Conservation (phyloP, 2,888 invertebrate species). For the Coleophora deauratella region DNA sequence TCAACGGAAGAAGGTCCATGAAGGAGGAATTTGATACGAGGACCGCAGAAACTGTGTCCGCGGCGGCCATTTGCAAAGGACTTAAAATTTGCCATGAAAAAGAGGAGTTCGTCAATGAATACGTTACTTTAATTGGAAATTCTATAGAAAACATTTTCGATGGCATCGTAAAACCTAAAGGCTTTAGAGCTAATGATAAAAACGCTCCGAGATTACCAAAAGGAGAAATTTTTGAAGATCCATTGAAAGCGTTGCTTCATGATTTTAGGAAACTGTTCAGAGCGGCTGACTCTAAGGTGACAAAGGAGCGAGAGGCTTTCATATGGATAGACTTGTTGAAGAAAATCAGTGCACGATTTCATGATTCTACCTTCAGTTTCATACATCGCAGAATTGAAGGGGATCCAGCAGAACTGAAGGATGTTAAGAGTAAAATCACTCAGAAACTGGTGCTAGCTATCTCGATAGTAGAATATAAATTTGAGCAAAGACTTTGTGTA, state of each 20-base stretch:
- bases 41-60: constrained; percentile 17
- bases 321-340: constrained; percentile 42
- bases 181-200: constrained; percentile 4
- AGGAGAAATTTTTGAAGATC: constrained; percentile 23
- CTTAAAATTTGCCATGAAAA: constrained; percentile 31
- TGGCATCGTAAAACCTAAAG: constrained; percentile 22
- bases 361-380: constrained; percentile 28
- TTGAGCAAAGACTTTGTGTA: constrained; percentile 33
- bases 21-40: constrained; percentile 9
- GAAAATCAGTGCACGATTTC: constrained; percentile 39
- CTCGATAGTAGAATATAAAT: constrained; percentile 34
- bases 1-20: constrained; percentile 21
- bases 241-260: constrained; percentile 26
- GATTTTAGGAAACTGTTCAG: constrained; percentile 30
- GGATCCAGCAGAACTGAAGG: constrained; percentile 15
- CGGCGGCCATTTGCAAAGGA: constrained; percentile 33
- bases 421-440: constrained; percentile 25
- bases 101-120: constrained; percentile 34
- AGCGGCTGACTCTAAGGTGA: constrained; percentile 22
- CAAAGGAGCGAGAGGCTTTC: constrained; percentile 21
- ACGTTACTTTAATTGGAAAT: constrained; percentile 31
- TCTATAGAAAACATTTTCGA: constrained; percentile 30
- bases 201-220: constrained; percentile 2
- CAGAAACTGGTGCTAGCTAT: constrained; percentile 35
- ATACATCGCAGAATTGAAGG: constrained; percentile 25